These are phyloP conservation scores for Austrofundulus limnaeus DNA, from an alignment of 2,113 vertebrate genomes.

Conservation along the genomic window DNA sequence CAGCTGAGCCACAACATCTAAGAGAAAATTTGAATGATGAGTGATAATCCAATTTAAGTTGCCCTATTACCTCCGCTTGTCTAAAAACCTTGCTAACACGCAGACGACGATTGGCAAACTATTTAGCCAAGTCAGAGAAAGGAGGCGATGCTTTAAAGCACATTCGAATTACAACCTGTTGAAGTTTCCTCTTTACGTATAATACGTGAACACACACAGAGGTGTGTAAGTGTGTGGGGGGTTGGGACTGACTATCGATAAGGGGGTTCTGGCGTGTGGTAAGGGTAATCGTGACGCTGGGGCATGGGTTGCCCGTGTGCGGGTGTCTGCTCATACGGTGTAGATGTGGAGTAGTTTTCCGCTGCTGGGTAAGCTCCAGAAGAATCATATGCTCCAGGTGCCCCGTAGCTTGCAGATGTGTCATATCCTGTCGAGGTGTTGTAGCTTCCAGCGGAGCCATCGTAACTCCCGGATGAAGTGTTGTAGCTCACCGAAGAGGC, in stretches of 20 bases:
- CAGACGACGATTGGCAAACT: not conserved
- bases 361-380: slow-evolving; percentile 68
- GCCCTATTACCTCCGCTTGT: slow-evolving; percentile 3
- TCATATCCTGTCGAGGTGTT: slow-evolving; percentile 57
- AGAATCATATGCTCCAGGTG: slow-evolving; percentile 70
- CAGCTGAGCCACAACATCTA: slow-evolving; percentile 21
- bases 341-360: slow-evolving; percentile 75
- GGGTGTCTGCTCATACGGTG: slow-evolving; percentile 84
- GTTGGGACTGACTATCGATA: slow-evolving; percentile 77
- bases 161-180: slow-evolving; percentile 38
- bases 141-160: slow-evolving; percentile 30
- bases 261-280: slow-evolving; percentile 81
- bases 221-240: slow-evolving; percentile 56
- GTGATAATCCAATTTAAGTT: slow-evolving; percentile 4
- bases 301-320: slow-evolving; percentile 82
- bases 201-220: slow-evolving; percentile 51
- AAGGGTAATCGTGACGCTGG: slow-evolving; percentile 79
- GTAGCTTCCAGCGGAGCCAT: slow-evolving; percentile 56
- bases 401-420: slow-evolving; percentile 63
- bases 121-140: slow-evolving; percentile 23
- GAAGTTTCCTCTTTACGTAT: slow-evolving; percentile 32
- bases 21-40: slow-evolving; percentile 23
- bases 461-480: slow-evolving; percentile 56
- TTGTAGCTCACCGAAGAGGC: slow-evolving; percentile 51
- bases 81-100: slow-evolving; percentile 3